These are phyloP conservation scores for Sepiola atlantica DNA, from an alignment of 2,888 invertebrate species.

Conservation along the genomic window DNA sequence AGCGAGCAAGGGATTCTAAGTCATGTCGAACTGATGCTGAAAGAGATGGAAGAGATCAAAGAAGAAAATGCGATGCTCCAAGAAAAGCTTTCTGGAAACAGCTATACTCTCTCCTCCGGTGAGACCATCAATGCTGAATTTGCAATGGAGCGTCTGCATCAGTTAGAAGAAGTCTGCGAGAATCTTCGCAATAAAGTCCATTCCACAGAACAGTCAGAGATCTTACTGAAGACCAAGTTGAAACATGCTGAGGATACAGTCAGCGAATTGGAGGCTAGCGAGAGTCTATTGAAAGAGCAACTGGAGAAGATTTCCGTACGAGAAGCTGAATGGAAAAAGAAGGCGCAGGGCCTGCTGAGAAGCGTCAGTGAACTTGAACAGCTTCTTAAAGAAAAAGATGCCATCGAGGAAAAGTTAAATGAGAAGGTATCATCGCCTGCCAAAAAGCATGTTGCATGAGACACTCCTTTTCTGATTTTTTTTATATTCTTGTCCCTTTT, in stretches of 20 bases:
- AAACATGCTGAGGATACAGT: constrained; percentile 66
- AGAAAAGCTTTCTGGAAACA: neutral
- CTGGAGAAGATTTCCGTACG: constrained; percentile 61
- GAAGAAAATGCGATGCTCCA: constrained; percentile 47
- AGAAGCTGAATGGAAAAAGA: constrained; percentile 60
- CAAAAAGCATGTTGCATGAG: constrained; percentile 45
- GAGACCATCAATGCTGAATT: neutral
- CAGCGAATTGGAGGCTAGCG: constrained; percentile 64
- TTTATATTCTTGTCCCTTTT: neutral
- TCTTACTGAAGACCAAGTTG: constrained; percentile 62
- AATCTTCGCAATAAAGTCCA: constrained; percentile 64
- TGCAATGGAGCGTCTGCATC: constrained; percentile 24
- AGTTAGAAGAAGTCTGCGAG: constrained; percentile 61
- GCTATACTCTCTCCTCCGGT: neutral
- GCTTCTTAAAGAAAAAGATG: constrained; percentile 63
- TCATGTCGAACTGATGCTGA: constrained; percentile 37
- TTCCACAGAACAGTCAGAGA: constrained; percentile 60
- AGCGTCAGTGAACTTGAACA: constrained; percentile 66
- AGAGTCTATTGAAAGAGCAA: constrained; percentile 60
- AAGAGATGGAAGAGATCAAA: constrained; percentile 48
- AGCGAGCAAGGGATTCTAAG: constrained; percentile 45
- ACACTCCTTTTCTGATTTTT: neutral
- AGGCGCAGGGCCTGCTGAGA: constrained; percentile 56
- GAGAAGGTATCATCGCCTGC: constrained; percentile 62
- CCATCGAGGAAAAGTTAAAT: constrained; percentile 59